Percentiles rank a stretch among this genome's conserved stretches.
phyloP scores from a whole-genome alignment of 2,888 invertebrate species.

The Conops quadrifasciatus region DNA sequence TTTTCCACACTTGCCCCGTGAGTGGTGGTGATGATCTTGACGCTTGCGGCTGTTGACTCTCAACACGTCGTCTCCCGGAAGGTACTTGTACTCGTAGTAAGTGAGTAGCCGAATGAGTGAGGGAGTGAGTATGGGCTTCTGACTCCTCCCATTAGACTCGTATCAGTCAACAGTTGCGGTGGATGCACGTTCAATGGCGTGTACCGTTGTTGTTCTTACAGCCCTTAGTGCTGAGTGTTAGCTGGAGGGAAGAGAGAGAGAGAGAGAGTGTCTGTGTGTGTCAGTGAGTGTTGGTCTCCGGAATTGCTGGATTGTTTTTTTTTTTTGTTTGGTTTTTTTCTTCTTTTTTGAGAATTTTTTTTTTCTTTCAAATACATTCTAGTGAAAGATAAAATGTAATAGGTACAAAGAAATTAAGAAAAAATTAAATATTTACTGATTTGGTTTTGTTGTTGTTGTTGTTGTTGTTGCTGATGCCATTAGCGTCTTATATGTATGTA shows the following conservation, averaged over 20 bases:
- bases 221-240: background rate
- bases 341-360: constrained; percentile 6
- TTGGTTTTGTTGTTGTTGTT: constrained; percentile 38
- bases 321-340: constrained; percentile 3
- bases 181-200: constrained; percentile 17
- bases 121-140: constrained; percentile 16
- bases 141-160: constrained; percentile 45
- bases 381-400: too few species aligned
- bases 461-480: constrained; percentile 33
- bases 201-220: background rate
- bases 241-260: constrained; percentile 1
- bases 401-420: too few species aligned
- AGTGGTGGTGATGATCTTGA: constrained; percentile 50
- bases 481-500: background rate
- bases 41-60: constrained; percentile 51
- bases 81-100: too few species aligned
- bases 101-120: too few species aligned
- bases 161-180: background rate
- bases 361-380: too few species aligned
- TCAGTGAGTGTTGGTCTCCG: constrained; percentile 1
- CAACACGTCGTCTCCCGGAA: constrained; percentile 45
- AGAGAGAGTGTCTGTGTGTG: background rate
- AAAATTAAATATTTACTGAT: background rate
- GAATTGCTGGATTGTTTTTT: constrained; percentile 44
- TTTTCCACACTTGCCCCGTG: constrained; percentile 47